Percentiles rank a stretch among this genome's conserved stretches.
Conservation (phyloP, 2,797 vertebrate species). For the Mus minutoides region DNA sequence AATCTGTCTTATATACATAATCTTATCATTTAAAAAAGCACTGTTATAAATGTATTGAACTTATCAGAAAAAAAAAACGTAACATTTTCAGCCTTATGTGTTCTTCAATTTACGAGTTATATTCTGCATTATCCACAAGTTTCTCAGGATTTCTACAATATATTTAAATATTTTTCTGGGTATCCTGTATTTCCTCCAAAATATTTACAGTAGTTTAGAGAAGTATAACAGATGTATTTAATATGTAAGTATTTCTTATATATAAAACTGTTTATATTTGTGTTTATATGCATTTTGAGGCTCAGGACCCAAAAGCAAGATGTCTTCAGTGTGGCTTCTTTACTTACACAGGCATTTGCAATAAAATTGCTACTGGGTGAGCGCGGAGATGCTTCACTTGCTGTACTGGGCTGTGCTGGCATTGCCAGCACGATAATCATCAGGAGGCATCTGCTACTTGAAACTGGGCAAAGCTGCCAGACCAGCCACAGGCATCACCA, state of each 20-base stretch:
- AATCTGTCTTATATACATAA: not conserved
- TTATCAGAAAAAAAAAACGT: not conserved
- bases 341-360: not conserved
- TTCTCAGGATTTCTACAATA: conserved; percentile 10
- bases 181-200: not conserved
- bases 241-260: not conserved
- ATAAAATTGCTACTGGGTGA: not conserved
- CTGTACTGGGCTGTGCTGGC: not conserved
- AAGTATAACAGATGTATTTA: not conserved
- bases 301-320: not conserved
- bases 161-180: not conserved
- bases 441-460: conserved; percentile 55
- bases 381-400: conserved; percentile 32
- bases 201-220: not conserved
- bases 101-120: not conserved
- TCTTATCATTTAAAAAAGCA: not conserved
- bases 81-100: not conserved
- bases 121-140: not conserved
- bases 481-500: conserved; percentile 32
- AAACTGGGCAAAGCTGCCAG: conserved; percentile 71
- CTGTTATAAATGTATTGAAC: conserved; percentile 31
- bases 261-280: not conserved
- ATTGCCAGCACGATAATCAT: conserved; percentile 5
- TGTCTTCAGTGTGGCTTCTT: not conserved
- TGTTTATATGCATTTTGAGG: not conserved